These are phyloP conservation scores for Drosophila nigritarsus DNA, from an alignment of 2,888 invertebrate genomes.

Conservation along the genomic window DNA sequence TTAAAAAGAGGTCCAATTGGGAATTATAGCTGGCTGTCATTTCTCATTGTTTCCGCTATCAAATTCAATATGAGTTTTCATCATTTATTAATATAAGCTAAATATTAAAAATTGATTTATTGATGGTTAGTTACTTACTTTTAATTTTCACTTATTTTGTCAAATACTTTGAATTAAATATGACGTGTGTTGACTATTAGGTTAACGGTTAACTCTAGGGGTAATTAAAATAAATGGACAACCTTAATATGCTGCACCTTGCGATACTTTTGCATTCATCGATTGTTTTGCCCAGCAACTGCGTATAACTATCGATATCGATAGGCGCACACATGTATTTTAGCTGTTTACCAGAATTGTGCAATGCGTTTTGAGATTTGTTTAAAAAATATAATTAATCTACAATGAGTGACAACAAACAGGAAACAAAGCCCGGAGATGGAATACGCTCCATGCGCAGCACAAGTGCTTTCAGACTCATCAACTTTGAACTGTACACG, in stretches of 20 bases:
- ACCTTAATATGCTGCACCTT: neutral
- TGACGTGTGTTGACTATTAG: neutral
- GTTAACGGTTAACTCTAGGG: neutral
- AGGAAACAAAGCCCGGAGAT: slow-evolving; percentile 67
- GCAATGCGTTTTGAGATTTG: slow-evolving; percentile 31
- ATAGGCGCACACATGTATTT: slow-evolving; percentile 7
- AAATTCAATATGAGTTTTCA: neutral
- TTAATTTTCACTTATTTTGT: neutral
- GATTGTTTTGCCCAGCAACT: neutral
- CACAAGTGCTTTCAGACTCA: slow-evolving; percentile 90
- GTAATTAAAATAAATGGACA: neutral
- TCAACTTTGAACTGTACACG: slow-evolving; percentile 95
- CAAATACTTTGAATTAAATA: neutral
- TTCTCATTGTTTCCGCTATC: neutral
- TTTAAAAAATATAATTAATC: neutral
- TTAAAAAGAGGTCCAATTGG: slow-evolving; percentile 85
- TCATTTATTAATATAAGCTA: neutral
- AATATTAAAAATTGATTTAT: neutral
- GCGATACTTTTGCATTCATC: neutral
- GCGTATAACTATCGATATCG: slow-evolving; percentile 20
- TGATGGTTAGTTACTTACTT: neutral
- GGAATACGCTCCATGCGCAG: slow-evolving; percentile 84
- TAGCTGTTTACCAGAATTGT: slow-evolving; percentile 47
- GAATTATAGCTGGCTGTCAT: slow-evolving; percentile 23
- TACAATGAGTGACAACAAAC: slow-evolving; percentile 50